Base-by-base conservation (phyloP, 2,888 invertebrate species). In the Apamea monoglypha region DNA sequence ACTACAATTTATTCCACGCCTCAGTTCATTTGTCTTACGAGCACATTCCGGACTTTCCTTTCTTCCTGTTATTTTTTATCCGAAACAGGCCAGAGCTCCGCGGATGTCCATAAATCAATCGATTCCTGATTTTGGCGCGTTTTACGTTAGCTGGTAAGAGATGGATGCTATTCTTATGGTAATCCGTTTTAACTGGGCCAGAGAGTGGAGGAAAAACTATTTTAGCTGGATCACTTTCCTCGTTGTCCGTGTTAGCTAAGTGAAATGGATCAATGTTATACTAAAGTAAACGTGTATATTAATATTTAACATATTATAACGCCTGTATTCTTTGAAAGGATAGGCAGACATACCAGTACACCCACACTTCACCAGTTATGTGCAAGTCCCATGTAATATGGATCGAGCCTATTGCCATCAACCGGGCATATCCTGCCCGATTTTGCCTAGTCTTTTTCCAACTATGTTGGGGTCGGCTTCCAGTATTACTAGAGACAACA, bases 71-170 rank as follows among this genome's bases (percentile, higher is more conserved):
- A 53, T 74, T 76, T 83, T 84, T 74, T 76, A 80, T 74, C 14
- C 56, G 61, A 81, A 87, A 61, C 25, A 47, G 53, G 40, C 29
- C 71, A 78, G 40, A 70, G 56, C 47, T 75, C 66, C 32, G 40
- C 72, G 71, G 74, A 84, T 69, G 53, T 73, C n/a, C 73, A 77
- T 86, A 82, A 86, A 88, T 88, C 86, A 88, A 85, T 79, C 32
- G 72, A 69, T 73, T 70, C 50, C 21, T 29, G 50, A 77, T 85
- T 81, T 74, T 69, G 56, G 29, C 56, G 21, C 63, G 7, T 56
- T 63, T 59, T 74, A 47, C 53, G 66, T 77, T 61, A 63, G 56
- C n/a, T 53, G 56, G 73, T 8, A 16, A 32, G n/a, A 56, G 74
- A 76, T 70, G 36, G 29, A 80, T 82, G 69, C 40, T 76, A 73